phyloP scores from a whole-genome alignment of 2,113 vertebrate species.

The Uropsilus gracilis region DNA sequence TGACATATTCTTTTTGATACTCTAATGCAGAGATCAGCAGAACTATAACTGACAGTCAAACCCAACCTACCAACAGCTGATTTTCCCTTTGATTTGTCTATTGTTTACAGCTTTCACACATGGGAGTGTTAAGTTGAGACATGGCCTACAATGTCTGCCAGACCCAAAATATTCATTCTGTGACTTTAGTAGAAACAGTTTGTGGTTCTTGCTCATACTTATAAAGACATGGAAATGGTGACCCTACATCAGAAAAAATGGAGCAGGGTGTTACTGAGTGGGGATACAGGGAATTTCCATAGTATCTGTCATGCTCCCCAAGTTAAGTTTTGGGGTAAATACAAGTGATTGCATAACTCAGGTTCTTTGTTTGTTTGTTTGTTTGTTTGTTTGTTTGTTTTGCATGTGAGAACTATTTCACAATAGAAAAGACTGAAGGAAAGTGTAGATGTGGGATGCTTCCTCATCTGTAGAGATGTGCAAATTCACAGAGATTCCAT shows the following conservation, averaged over 20 bases:
- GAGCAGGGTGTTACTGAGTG: background rate
- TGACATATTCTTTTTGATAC: background rate
- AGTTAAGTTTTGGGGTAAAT: background rate
- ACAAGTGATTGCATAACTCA: background rate
- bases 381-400: background rate
- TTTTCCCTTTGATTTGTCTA: background rate
- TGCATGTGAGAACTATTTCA: background rate
- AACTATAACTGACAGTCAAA: background rate
- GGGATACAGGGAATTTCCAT: background rate
- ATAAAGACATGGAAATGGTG: background rate
- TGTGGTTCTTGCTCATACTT: background rate
- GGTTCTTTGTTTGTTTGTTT: too few species aligned
- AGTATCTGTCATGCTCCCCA: background rate
- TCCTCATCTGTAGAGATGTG: background rate
- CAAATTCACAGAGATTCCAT: background rate
- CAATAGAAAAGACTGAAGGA: background rate
- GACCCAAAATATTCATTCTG: background rate
- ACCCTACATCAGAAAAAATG: background rate
- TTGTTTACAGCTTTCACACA: background rate
- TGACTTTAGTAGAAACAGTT: background rate
- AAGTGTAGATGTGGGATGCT: background rate
- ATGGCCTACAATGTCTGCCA: background rate
- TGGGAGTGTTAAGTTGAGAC: background rate
- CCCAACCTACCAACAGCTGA: background rate
- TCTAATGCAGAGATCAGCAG: background rate